Conservation (phyloP, 2,113 vertebrate species). For the Girardinichthys multiradiatus region DNA sequence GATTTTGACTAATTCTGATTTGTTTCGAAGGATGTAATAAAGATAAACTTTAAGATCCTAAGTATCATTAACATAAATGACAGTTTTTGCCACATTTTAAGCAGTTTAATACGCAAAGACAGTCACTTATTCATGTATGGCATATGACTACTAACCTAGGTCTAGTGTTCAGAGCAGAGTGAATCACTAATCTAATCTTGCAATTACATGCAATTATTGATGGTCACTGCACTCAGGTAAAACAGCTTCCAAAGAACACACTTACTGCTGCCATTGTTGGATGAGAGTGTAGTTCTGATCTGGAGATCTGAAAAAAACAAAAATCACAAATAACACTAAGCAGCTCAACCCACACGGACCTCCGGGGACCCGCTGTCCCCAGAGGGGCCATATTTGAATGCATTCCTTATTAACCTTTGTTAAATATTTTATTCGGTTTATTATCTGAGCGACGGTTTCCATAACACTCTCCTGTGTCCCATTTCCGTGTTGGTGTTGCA, state of each 20-base stretch:
- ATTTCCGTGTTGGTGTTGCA: background rate
- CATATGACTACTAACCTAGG: background rate
- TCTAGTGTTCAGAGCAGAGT: background rate
- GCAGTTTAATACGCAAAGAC: background rate
- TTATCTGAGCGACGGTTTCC: constrained; percentile 36
- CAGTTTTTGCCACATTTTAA: background rate
- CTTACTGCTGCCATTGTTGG: constrained; percentile 82
- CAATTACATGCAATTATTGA: constrained; percentile 29
- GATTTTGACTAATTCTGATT: too few species aligned
- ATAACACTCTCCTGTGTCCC: constrained; percentile 26
- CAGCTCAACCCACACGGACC: background rate
- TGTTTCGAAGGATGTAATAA: too few species aligned
- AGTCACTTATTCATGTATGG: background rate
- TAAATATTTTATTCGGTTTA: constrained; percentile 57
- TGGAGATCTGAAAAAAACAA: constrained; percentile 31
- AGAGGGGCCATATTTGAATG: constrained; percentile 13
- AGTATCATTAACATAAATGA: background rate
- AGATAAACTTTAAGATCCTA: too few species aligned
- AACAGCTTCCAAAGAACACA: background rate
- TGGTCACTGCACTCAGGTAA: background rate
- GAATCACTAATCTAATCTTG: background rate
- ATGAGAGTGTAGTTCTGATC: constrained; percentile 30
- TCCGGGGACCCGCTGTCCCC: too few species aligned
- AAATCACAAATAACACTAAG: background rate
- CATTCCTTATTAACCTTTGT: constrained; percentile 33